Evolutionary conservation across 2,888 invertebrate genomes (phyloP).

Genomic region (Eulithis prunata): DNA sequence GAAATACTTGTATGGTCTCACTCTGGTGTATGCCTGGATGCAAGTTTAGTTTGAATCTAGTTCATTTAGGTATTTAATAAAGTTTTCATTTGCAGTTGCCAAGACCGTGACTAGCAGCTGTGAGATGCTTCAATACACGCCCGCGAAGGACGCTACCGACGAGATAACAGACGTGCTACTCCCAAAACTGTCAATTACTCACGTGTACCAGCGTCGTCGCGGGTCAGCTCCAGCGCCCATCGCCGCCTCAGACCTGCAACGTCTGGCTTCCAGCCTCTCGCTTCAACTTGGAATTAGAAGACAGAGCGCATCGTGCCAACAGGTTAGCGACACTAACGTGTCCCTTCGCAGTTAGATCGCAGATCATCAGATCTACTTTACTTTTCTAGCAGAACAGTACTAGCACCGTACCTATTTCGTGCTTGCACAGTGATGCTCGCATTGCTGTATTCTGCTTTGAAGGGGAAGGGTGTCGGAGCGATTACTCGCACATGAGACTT

Average conservation of each 20-base stretch:
- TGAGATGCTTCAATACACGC: slow-evolving; percentile 61
- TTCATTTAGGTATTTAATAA: too few relatives aligned
- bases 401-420: too few relatives aligned
- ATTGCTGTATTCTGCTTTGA: too few relatives aligned
- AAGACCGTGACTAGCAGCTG: slow-evolving; percentile 41
- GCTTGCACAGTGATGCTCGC: too few relatives aligned
- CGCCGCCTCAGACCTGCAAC: slow-evolving; percentile 1
- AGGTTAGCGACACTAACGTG: not conserved
- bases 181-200: not conserved
- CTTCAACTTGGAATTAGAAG: slow-evolving; percentile 3
- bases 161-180: not conserved
- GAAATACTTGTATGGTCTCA: too few relatives aligned
- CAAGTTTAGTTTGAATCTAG: too few relatives aligned
- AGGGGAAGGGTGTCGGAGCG: too few relatives aligned
- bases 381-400: too few relatives aligned
- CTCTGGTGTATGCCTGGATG: too few relatives aligned
- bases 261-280: slow-evolving; percentile 1
- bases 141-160: slow-evolving; percentile 40
- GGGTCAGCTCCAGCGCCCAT: slow-evolving; percentile 65
- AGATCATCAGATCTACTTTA: too few relatives aligned
- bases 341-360: too few relatives aligned
- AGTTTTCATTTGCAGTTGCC: not conserved
- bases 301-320: slow-evolving; percentile 9
- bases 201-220: slow-evolving; percentile 44
- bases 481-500: too few relatives aligned